phyloP scores from a whole-genome alignment of 1,140 invertebrate genomes.

The Centruroides sculpturatus region DNA sequence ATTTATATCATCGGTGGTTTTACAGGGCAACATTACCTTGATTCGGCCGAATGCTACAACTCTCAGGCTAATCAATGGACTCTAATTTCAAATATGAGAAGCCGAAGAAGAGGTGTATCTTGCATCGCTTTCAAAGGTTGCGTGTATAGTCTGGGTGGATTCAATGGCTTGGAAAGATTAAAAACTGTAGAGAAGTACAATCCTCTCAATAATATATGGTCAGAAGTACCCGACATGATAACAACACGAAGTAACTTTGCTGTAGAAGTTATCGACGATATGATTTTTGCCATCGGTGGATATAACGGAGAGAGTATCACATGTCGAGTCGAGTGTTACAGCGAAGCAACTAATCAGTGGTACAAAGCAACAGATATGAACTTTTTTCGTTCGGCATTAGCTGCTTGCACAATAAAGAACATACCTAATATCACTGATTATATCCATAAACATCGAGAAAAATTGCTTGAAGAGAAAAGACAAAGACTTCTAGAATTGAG shows the following conservation, averaged over 20 bases:
- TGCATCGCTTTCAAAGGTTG: background rate
- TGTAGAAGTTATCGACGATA: background rate
- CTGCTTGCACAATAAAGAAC: constrained; percentile 19
- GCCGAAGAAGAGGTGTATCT: constrained; percentile 20
- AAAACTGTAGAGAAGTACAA: constrained; percentile 39
- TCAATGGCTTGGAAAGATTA: constrained; percentile 32
- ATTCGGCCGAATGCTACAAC: constrained; percentile 31
- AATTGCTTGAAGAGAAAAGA: too few species aligned
- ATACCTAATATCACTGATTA: too few species aligned
- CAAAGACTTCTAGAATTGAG: constrained; percentile 21
- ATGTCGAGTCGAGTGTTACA: constrained; percentile 44
- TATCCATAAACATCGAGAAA: too few species aligned
- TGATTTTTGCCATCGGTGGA: constrained; percentile 44
- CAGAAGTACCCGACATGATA: background rate
- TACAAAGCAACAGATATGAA: constrained; percentile 49
- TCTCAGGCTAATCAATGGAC: constrained; percentile 74
- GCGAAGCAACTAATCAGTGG: too few species aligned
- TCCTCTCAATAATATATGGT: constrained; percentile 22
- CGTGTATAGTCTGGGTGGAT: constrained; percentile 36
- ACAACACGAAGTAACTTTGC: constrained; percentile 1
- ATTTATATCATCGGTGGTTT: constrained; percentile 52
- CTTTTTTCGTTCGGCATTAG: constrained; percentile 50
- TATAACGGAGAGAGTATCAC: constrained; percentile 53
- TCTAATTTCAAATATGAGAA: constrained; percentile 46
- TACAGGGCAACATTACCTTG: constrained; percentile 51